Percentiles rank a stretch among this genome's conserved stretches.
These are phyloP conservation scores for Quadriops clusia DNA, from an alignment of 2,888 invertebrate genomes.

Conservation along the genomic window DNA sequence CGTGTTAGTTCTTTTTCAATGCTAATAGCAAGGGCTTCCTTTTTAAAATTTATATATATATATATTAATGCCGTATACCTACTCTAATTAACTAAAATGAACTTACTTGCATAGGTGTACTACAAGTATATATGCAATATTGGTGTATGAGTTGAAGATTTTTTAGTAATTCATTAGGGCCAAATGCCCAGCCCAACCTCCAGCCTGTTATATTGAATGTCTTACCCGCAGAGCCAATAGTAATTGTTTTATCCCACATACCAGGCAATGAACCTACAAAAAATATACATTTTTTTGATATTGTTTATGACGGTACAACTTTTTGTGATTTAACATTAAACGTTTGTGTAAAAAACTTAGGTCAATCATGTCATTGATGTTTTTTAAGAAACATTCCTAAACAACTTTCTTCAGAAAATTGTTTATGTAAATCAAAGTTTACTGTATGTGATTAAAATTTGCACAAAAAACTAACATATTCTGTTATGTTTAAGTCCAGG, in stretches of 20 bases:
- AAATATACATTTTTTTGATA: too few species aligned
- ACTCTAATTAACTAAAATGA: too few species aligned
- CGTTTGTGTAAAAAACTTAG: too few species aligned
- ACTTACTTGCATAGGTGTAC: slow-evolving; percentile 73
- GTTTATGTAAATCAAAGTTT: too few species aligned
- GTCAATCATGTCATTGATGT: too few species aligned
- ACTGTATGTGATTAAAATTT: too few species aligned
- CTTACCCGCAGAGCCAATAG: slow-evolving; percentile 94
- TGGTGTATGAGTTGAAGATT: slow-evolving; percentile 85
- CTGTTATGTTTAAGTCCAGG: slow-evolving; percentile 71
- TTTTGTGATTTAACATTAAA: too few species aligned
- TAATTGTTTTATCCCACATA: slow-evolving; percentile 96
- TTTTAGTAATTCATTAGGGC: slow-evolving; percentile 64
- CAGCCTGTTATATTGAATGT: slow-evolving; percentile 97
- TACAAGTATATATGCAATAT: slow-evolving; percentile 83
- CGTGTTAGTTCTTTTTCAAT: slow-evolving; percentile 74
- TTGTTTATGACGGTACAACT: too few species aligned
- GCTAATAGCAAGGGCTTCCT: slow-evolving; percentile 84
- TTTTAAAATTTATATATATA: too few species aligned
- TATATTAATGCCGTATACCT: too few species aligned
- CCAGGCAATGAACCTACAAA: slow-evolving; percentile 70
- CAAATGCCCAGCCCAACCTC: slow-evolving; percentile 95
- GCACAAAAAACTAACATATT: slow-evolving; percentile 56
- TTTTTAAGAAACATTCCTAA: too few species aligned
- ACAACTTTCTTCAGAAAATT: too few species aligned